These are phyloP conservation scores for Amphiura filiformis DNA, from an alignment of 35 echinoderm and acorn worm species.

Conservation along the genomic window DNA sequence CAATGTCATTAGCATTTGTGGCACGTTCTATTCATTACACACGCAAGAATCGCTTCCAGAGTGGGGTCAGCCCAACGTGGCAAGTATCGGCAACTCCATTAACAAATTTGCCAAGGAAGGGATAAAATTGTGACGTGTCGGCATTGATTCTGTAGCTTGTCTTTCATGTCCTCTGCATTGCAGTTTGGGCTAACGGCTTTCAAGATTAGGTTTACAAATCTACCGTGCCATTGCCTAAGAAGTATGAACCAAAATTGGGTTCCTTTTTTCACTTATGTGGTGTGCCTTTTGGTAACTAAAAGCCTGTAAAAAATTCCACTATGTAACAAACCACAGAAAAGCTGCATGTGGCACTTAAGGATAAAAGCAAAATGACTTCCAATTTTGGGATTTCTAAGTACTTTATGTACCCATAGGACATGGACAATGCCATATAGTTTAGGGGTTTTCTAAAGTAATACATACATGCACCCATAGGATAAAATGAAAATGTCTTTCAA, in stretches of 20 bases:
- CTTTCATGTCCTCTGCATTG: not conserved
- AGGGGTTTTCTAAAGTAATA: too few species aligned
- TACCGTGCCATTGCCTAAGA: not conserved
- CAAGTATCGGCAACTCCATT: slow-evolving; percentile 10
- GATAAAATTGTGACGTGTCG: not conserved
- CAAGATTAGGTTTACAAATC: slow-evolving; percentile 7
- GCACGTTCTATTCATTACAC: slow-evolving; percentile 6
- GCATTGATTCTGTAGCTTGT: not conserved
- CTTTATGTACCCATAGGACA: too few species aligned
- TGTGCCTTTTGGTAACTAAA: not conserved
- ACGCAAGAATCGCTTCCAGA: not conserved
- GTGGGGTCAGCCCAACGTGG: not conserved
- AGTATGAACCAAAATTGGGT: too few species aligned
- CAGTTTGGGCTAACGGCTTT: not conserved
- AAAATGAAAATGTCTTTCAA: too few species aligned
- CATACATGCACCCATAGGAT: too few species aligned
- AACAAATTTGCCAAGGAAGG: slow-evolving; percentile 8
- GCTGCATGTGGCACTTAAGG: too few species aligned
- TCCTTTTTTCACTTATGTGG: not conserved
- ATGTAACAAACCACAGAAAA: not conserved
- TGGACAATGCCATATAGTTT: too few species aligned
- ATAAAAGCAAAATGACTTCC: too few species aligned
- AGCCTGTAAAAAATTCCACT: not conserved
- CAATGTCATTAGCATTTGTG: slow-evolving; percentile 7
- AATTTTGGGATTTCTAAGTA: too few species aligned